Evolutionary conservation across 1,140 invertebrate species (phyloP).

Genomic region (Aphis craccivora): DNA sequence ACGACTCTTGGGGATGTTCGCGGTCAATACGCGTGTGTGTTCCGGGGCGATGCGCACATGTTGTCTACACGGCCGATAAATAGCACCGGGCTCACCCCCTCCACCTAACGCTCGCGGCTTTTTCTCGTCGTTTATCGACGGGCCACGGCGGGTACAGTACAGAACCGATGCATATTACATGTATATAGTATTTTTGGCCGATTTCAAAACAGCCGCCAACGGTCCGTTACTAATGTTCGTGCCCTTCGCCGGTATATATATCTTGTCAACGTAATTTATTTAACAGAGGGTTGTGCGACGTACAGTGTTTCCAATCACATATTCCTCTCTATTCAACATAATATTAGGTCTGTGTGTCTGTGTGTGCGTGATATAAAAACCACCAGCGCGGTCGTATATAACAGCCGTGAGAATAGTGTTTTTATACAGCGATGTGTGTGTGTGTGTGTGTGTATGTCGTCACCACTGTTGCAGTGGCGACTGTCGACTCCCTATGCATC

Average conservation of each 20-base stretch:
- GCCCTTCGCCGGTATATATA: neutral
- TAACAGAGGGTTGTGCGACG: neutral
- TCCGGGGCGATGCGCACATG: conserved; percentile 38
- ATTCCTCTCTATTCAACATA: neutral
- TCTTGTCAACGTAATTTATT: conserved; percentile 57
- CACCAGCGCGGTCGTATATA: conserved; percentile 10
- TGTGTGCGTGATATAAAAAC: neutral
- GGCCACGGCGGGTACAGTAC: neutral
- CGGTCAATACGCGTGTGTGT: conserved; percentile 31
- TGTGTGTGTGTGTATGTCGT: neutral
- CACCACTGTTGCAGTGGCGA: neutral
- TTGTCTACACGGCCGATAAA: conserved; percentile 49
- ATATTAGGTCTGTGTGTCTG: no score
- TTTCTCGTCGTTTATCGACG: neutral
- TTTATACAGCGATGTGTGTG: neutral
- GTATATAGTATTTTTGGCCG: neutral
- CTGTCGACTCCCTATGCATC: neutral
- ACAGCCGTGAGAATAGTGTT: conserved; percentile 39
- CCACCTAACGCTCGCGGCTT: neutral
- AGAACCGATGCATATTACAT: neutral
- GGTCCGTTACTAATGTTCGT: conserved; percentile 50
- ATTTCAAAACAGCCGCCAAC: conserved; percentile 36
- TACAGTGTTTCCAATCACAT: conserved; percentile 26
- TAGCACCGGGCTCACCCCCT: conserved; percentile 34
- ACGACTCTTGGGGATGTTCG: conserved; percentile 39